Percentiles rank a stretch among this genome's conserved stretches.
These are phyloP conservation scores for Euborellia annulipes DNA, from an alignment of 1,140 invertebrate genomes.

Conservation along the genomic window DNA sequence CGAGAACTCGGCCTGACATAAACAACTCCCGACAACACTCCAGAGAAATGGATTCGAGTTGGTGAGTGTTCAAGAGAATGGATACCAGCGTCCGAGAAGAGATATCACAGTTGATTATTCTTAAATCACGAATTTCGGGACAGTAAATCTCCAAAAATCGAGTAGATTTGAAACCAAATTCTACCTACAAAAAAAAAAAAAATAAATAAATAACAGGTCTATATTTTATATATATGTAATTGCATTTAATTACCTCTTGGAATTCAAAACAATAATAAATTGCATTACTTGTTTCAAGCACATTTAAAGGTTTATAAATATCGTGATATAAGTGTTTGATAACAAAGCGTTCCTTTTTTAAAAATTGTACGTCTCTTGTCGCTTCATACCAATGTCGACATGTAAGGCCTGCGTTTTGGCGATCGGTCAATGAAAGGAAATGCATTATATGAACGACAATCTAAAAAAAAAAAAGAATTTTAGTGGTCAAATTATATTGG, in stretches of 20 bases:
- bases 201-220: too few species aligned
- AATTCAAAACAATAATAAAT: slow-evolving; percentile 37
- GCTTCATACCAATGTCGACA: slow-evolving; percentile 41
- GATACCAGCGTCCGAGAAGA: slow-evolving; percentile 41
- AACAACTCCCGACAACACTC: slow-evolving; percentile 48
- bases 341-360: slow-evolving; percentile 32
- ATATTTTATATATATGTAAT: too few species aligned
- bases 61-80: slow-evolving; percentile 35
- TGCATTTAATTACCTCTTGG: slow-evolving; percentile 28
- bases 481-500: too few species aligned
- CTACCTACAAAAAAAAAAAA: slow-evolving; percentile 17
- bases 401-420: slow-evolving; percentile 37
- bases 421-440: slow-evolving; percentile 39
- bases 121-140: slow-evolving; percentile 26
- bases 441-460: slow-evolving; percentile 42
- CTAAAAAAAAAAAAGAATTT: slow-evolving; percentile 25
- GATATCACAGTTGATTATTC: slow-evolving; percentile 38
- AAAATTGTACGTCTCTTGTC: slow-evolving; percentile 35
- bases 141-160: slow-evolving; percentile 34
- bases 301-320: slow-evolving; percentile 28
- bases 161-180: slow-evolving; percentile 27
- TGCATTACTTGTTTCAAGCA: slow-evolving; percentile 29
- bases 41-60: slow-evolving; percentile 39
- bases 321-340: slow-evolving; percentile 36
- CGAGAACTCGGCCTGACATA: slow-evolving; percentile 50